Percentiles rank a stretch among this genome's conserved stretches.
Evolutionary conservation across 2,797 vertebrate genomes (phyloP).

Genomic region (Acropternis orthonyx): DNA sequence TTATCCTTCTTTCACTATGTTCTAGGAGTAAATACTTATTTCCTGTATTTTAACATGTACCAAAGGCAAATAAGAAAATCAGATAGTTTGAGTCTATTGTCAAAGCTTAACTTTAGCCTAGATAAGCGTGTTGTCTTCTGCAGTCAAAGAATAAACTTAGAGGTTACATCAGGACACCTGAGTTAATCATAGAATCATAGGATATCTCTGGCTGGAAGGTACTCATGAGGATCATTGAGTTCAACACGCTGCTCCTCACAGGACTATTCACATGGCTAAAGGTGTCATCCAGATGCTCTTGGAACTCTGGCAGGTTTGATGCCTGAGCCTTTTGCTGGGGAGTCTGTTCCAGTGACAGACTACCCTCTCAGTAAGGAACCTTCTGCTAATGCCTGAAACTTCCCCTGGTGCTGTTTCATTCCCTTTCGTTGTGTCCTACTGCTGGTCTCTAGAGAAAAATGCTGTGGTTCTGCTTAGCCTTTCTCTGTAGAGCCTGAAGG

Average conservation of each 20-base stretch:
- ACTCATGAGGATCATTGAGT: background rate
- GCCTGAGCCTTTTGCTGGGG: background rate
- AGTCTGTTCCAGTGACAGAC: background rate
- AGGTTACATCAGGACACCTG: background rate
- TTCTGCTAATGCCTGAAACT: background rate
- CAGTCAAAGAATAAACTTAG: background rate
- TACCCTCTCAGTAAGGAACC: background rate
- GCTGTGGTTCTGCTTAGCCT: background rate
- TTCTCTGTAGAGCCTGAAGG: background rate
- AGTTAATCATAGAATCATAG: background rate
- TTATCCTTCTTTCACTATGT: background rate
- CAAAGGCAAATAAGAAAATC: background rate
- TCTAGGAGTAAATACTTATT: background rate
- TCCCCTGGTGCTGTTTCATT: background rate
- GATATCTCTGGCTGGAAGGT: background rate
- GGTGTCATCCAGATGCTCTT: background rate
- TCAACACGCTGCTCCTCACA: background rate
- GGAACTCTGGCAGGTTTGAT: background rate
- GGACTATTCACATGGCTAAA: background rate
- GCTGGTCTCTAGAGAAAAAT: background rate
- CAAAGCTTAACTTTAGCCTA: background rate
- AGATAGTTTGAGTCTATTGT: background rate
- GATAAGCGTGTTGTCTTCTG: background rate
- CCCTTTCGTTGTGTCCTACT: rapidly evolving
- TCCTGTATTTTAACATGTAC: background rate